Evolutionary conservation across 2,113 vertebrate species (phyloP).

Genomic region (Sarotherodon lohbergeri): DNA sequence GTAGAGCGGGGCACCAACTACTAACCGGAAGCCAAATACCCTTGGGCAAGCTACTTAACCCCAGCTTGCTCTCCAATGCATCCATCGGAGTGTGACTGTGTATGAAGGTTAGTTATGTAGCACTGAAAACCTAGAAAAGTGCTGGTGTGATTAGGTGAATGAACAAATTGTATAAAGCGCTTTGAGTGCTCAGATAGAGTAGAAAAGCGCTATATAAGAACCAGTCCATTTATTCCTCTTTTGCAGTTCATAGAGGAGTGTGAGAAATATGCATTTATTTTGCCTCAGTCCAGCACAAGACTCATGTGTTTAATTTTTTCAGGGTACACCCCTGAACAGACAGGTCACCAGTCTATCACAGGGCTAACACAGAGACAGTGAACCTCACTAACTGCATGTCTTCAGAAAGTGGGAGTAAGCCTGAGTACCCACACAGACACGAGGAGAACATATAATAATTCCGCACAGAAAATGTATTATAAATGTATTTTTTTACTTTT

Average conservation of each 20-base stretch:
- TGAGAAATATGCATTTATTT: neutral
- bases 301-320: neutral
- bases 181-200: neutral
- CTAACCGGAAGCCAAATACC: neutral
- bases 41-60: neutral
- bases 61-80: neutral
- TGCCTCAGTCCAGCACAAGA: neutral
- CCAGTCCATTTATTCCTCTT: neutral
- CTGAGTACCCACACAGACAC: neutral
- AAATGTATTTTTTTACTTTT: neutral
- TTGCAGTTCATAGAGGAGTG: fast-evolving
- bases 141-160: neutral
- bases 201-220: neutral
- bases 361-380: neutral
- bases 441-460: neutral
- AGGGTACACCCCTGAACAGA: neutral
- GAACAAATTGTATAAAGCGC: neutral
- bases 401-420: neutral
- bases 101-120: neutral
- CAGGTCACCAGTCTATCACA: neutral
- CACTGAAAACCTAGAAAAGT: neutral
- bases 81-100: neutral
- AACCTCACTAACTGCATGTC: neutral
- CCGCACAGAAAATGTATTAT: neutral
- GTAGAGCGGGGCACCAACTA: too few relatives aligned